Evolutionary conservation across 2,113 vertebrate genomes (phyloP).

Genomic region (Vulpes vulpes): DNA sequence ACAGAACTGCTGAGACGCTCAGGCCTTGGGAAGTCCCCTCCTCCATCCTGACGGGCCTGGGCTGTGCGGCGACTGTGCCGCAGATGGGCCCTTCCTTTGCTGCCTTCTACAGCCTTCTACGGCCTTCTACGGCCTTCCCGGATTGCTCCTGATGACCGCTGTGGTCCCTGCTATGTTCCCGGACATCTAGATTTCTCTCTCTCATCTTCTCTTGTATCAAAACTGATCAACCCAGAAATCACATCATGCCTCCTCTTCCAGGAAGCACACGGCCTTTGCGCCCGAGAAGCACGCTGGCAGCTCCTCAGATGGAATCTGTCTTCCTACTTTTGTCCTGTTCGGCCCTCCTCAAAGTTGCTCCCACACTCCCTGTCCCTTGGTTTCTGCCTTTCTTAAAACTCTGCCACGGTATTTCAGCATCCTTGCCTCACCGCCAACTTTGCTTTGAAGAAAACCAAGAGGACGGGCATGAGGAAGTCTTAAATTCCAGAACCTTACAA

Average conservation of each 20-base stretch:
- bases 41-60: background rate
- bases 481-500: slow-evolving; percentile 14
- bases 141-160: background rate
- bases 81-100: background rate
- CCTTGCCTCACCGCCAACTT: background rate
- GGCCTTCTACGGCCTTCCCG: background rate
- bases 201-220: background rate
- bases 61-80: background rate
- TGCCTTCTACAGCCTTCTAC: background rate
- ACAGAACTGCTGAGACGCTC: background rate
- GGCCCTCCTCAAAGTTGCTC: background rate
- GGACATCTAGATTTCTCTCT: background rate
- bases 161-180: background rate
- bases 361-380: background rate
- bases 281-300: background rate
- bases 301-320: background rate
- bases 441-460: slow-evolving; percentile 34
- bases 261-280: background rate
- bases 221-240: background rate
- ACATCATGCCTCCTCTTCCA: background rate
- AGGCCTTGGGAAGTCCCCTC: background rate
- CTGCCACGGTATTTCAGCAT: background rate
- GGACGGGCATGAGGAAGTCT: background rate
- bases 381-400: background rate
- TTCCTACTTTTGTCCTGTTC: background rate